Evolutionary conservation across 1,140 invertebrate species (phyloP).

Genomic region (Laupala kohalensis): DNA sequence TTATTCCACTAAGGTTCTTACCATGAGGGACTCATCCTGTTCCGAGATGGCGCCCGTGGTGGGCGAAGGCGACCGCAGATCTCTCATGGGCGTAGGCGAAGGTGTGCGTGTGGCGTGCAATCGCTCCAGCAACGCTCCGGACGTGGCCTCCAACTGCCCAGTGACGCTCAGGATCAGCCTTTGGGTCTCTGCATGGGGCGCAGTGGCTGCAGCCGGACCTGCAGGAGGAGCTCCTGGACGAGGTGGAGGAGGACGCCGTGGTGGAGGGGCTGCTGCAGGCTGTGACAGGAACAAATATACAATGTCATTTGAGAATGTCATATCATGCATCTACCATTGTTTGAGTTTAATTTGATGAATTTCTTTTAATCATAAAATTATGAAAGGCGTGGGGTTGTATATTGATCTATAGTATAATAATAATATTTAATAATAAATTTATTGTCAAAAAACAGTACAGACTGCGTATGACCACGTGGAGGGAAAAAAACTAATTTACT

Average conservation of each 20-base stretch:
- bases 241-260: constrained; percentile 9
- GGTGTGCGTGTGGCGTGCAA: constrained; percentile 68
- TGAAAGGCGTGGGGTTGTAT: too few relatives aligned
- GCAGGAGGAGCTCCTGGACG: constrained; percentile 24
- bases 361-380: too few relatives aligned
- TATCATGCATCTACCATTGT: too few relatives aligned
- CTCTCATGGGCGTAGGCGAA: constrained; percentile 63
- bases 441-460: too few relatives aligned
- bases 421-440: too few relatives aligned
- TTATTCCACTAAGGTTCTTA: too few relatives aligned
- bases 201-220: constrained; percentile 36
- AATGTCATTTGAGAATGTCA: not conserved
- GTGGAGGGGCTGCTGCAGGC: not conserved
- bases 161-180: constrained; percentile 74
- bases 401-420: too few relatives aligned
- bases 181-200: constrained; percentile 60
- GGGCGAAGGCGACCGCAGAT: constrained; percentile 67
- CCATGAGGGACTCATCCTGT: too few relatives aligned
- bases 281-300: not conserved
- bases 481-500: too few relatives aligned
- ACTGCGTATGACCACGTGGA: too few relatives aligned
- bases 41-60: constrained; percentile 72
- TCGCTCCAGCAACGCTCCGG: constrained; percentile 65
- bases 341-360: too few relatives aligned
- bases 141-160: constrained; percentile 76